These are phyloP conservation scores for Echiichthys vipera DNA, from an alignment of 2,797 vertebrate genomes.

Conservation along the genomic window DNA sequence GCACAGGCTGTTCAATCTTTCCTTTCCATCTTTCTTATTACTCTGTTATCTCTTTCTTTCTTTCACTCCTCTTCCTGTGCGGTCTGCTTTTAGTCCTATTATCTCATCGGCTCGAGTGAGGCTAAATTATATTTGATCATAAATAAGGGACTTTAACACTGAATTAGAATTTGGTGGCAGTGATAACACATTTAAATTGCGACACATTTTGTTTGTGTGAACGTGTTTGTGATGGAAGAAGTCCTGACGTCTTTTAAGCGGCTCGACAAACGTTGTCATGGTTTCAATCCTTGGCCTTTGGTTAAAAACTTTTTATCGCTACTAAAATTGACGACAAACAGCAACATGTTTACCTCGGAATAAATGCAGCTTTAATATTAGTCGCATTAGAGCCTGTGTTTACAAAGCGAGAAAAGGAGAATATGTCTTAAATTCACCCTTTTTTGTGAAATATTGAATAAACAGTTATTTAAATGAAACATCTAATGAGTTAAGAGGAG, in stretches of 20 bases:
- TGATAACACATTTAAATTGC: conserved; percentile 13
- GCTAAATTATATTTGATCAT: conserved; percentile 5
- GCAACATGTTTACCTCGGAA: too few species aligned
- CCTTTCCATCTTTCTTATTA: background rate
- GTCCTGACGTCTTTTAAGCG: background rate
- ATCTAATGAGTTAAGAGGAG: background rate
- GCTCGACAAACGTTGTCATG: too few species aligned
- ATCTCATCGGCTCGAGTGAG: background rate
- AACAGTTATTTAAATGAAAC: background rate
- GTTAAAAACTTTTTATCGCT: too few species aligned
- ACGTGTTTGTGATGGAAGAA: background rate
- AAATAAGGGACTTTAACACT: background rate
- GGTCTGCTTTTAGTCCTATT: conserved; percentile 4
- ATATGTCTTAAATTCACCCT: too few species aligned
- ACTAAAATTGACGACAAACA: too few species aligned
- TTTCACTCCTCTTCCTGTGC: background rate
- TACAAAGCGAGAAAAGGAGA: too few species aligned
- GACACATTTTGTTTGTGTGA: background rate
- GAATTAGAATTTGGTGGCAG: conserved; percentile 15
- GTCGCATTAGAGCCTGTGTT: too few species aligned
- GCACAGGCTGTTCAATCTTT: conserved; percentile 16
- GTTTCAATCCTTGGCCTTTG: too few species aligned
- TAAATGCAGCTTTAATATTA: too few species aligned
- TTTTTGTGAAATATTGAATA: background rate
- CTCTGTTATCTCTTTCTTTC: conserved; percentile 22